Evolutionary conservation across 2,888 invertebrate genomes (phyloP), one percentile per base, ranked within the genome.

Genomic region (Saturnia japonica): DNA sequence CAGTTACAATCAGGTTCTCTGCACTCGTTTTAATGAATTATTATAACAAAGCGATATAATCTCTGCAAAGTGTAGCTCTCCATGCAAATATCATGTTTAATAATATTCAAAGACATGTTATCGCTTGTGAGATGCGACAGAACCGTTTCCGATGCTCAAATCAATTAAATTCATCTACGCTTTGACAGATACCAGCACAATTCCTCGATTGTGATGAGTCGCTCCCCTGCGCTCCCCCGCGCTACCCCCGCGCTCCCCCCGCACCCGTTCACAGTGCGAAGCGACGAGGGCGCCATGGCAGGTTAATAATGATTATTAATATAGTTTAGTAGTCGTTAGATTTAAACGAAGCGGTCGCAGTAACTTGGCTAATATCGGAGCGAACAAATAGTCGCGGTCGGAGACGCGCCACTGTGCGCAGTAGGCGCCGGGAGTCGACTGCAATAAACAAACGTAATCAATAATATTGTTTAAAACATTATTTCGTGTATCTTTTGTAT

Each of bases 231-330:
- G n/a, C 72, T 70, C 72, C 69, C 47, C 60, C 72, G 54, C 71
- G 60, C 62, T 22, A 42, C 43, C 34, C 28, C 51, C 43, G 72
- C 51, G 40, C 62, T 72, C 70, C 70, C 75, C 45, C 69, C 71
- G 77, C 78, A 75, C 14, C n/a, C 28, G 14, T 22, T 22, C 25
- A 19, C 16, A 14, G 47, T 16, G 19, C 6, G 9, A 19, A 19
- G 19, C 74, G 75, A 28, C n/a, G 14, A 40, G 47, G 75, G 76
- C 75, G n/a, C n/a, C n/a, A n/a, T n/a, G 72, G 79, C 87, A 86
- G 87, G 88, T 89, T 91, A 90, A 91, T 91, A 89, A 89, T 88
- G 86, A 89, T 91, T 84, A 92, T 91, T 91, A 92, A 91, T 92
- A 92, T 91, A 92, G 91, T 91, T 91, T 88, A 88, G 87, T 76